Conservation (phyloP, 2,113 vertebrate genomes). For the Axis porcinus region DNA sequence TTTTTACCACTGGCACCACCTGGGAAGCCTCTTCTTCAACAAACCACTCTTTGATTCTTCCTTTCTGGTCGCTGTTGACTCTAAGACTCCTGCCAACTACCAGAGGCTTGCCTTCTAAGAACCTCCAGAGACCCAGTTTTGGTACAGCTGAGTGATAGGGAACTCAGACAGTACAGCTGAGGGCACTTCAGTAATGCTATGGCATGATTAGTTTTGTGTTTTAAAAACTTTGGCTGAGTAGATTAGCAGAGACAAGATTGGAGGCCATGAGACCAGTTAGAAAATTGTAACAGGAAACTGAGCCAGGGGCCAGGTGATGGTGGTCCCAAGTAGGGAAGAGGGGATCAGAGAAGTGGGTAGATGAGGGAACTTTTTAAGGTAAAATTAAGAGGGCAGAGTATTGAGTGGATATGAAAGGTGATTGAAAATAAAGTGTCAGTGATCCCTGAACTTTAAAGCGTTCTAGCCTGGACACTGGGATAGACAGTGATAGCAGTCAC, state of each 20-base stretch:
- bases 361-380: neutral
- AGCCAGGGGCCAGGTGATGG: neutral
- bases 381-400: neutral
- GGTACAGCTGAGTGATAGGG: neutral
- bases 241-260: neutral
- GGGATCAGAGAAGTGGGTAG: neutral
- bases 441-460: neutral
- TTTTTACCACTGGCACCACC: neutral
- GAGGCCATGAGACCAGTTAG: neutral
- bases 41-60: neutral
- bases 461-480: neutral
- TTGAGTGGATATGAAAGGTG: neutral
- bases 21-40: neutral
- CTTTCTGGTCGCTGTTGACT: neutral
- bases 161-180: neutral
- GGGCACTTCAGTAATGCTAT: neutral
- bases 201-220: neutral
- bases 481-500: neutral
- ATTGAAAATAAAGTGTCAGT: neutral
- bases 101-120: neutral
- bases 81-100: neutral
- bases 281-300: neutral
- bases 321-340: neutral
- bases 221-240: neutral
- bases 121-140: neutral